phyloP scores from a whole-genome alignment of 2,797 vertebrate species.

The Bothrops alternatus region DNA sequence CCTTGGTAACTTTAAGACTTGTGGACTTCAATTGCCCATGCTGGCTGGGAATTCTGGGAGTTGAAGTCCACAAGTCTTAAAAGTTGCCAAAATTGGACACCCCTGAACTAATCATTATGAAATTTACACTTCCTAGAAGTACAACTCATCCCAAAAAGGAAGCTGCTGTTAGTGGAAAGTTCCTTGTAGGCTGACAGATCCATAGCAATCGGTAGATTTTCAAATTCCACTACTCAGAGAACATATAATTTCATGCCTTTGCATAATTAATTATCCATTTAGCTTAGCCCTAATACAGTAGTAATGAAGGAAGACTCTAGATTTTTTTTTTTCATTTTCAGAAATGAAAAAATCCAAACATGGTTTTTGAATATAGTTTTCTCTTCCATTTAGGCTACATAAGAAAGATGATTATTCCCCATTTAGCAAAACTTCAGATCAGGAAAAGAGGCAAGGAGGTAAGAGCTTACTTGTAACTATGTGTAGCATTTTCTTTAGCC shows the following conservation, averaged over 20 bases:
- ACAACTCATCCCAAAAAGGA: neutral
- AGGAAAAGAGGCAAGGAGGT: neutral
- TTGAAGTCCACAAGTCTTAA: neutral
- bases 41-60: neutral
- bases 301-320: neutral
- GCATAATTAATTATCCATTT: neutral
- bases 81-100: neutral
- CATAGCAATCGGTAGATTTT: neutral
- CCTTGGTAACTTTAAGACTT: neutral
- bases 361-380: neutral
- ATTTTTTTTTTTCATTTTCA: neutral
- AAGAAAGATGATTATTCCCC: neutral
- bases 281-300: too few relatives aligned
- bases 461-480: neutral
- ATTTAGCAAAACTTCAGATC: constrained; percentile 1
- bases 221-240: neutral
- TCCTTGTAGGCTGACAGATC: neutral
- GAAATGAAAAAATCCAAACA: neutral
- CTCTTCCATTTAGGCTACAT: neutral
- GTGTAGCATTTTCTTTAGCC: neutral
- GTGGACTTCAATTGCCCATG: neutral
- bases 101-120: neutral
- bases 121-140: neutral
- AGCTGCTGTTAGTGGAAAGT: neutral
- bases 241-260: neutral